phyloP scores from a whole-genome alignment of 2,113 vertebrate species.

The Solenodon paradoxus region DNA sequence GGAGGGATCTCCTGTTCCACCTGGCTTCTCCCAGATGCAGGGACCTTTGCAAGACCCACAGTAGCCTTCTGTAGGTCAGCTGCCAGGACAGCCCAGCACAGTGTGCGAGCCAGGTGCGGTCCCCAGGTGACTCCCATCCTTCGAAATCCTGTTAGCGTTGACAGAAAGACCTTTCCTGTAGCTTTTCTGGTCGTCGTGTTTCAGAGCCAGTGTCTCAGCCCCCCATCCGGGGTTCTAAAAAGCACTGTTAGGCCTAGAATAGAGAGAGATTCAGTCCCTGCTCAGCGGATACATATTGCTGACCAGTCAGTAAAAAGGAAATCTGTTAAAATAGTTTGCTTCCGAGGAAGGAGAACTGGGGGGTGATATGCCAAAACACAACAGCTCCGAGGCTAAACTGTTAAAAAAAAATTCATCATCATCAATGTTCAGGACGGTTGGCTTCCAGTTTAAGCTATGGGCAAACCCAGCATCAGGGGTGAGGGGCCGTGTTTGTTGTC shows the following conservation, averaged over 20 bases:
- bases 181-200: conserved; percentile 33
- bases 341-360: not conserved
- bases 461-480: not conserved
- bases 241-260: not conserved
- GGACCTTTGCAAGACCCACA: conserved; percentile 16
- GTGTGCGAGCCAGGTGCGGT: not conserved
- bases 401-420: not conserved
- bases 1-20: conserved; percentile 14
- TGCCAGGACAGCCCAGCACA: not conserved
- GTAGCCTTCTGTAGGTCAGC: conserved; percentile 28
- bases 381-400: conserved; percentile 54
- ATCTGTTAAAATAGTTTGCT: not conserved
- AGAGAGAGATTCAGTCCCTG: not conserved
- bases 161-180: conserved; percentile 49
- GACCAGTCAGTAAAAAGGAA: conserved; percentile 51
- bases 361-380: not conserved
- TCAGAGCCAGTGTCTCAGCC: conserved; percentile 55
- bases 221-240: conserved; percentile 11
- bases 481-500: no score
- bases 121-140: not conserved
- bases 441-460: not conserved
- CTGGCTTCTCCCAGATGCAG: conserved; percentile 40
- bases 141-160: conserved; percentile 47
- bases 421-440: not conserved
- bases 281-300: conserved; percentile 52